Base-by-base conservation (phyloP, 2,113 vertebrate genomes). In the Hemiscyllium ocellatum region DNA sequence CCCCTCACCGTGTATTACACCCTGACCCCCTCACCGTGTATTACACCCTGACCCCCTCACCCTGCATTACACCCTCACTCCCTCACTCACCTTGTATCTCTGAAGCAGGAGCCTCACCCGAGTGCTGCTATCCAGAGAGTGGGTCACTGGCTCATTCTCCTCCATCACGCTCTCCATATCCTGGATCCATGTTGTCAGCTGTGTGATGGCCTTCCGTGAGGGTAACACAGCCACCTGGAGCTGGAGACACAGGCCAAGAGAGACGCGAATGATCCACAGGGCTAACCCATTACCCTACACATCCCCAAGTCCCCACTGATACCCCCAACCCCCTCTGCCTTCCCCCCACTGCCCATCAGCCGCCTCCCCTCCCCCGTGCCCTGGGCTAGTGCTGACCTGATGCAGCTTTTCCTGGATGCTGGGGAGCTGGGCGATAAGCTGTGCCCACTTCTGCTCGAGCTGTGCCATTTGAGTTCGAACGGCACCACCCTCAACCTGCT, bases 401-500 rank as follows among this genome's bases (percentile, higher is more conserved):
- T 99, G 98, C 95, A 99, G 97, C 76, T 97, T 97, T 85, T 98
- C 98, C 96, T 98, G 98, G 96, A 98, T 96, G 26, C 96, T 94
- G 17, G 98, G 98, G 10, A 98, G 96, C 0, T 97, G 97, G 0
- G 96, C 96, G 83, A 97, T 96, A 96, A 99, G 97, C 94, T 97
- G 29, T 42, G 97, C 97, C 99, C 99, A 99, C 70, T 97, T 97
- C 96, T 97, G 97, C 96, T 99, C 98, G 17, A 97, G 96, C 80
- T 98, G 98, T 76, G 97, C 96, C 96, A 99, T 96, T 80, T 96
- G 97, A 83, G 97, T 96, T 66, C 97, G 97, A 95, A 99, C 87
- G 0, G 96, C 96, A 1, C 97, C 97, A 1, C 97, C 96, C 22
- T 98, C 98, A 0, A 97, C 96, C 56, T 98, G 98, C n/a, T 97